Evolutionary conservation across 2,888 invertebrate genomes (phyloP).

Genomic region (Eristalinus aeneus): DNA sequence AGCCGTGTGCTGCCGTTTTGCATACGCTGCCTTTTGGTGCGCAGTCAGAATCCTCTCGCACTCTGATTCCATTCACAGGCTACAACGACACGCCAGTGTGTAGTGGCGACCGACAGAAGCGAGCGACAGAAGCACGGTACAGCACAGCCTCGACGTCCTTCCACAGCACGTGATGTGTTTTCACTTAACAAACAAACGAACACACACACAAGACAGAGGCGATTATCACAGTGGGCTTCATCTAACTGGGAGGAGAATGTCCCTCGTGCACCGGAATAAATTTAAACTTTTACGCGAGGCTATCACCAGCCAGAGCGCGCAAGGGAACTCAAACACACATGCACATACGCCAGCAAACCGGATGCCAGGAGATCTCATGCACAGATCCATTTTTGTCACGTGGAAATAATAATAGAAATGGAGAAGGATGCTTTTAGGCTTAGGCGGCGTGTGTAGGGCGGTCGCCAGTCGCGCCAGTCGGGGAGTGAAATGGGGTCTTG

Average conservation of each 20-base stretch:
- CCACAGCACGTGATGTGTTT: slow-evolving; percentile 29
- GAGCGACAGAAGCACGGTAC: background rate
- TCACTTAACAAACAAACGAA: slow-evolving; percentile 13
- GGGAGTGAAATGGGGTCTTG: background rate
- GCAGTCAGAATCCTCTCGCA: background rate
- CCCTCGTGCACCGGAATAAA: slow-evolving; percentile 53
- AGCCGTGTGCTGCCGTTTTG: slow-evolving; percentile 1
- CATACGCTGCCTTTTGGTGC: background rate
- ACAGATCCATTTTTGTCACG: slow-evolving; percentile 53
- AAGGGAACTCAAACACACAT: slow-evolving; percentile 8
- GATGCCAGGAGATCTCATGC: background rate
- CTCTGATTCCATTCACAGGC: slow-evolving; percentile 22
- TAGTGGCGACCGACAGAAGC: background rate
- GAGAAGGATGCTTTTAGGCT: slow-evolving; percentile 50
- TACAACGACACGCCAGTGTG: background rate
- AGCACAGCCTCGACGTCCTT: slow-evolving; percentile 28
- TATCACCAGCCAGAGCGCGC: background rate
- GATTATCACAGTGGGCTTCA: background rate
- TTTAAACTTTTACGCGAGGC: slow-evolving; percentile 40
- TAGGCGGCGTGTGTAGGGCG: background rate
- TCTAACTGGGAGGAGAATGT: slow-evolving; percentile 24
- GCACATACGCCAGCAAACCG: slow-evolving; percentile 6
- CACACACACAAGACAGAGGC: background rate
- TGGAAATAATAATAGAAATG: slow-evolving; percentile 58
- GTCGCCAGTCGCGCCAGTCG: background rate